Evolutionary conservation across 2,797 vertebrate genomes (phyloP).

Genomic region (Acestrorhynchus altus): DNA sequence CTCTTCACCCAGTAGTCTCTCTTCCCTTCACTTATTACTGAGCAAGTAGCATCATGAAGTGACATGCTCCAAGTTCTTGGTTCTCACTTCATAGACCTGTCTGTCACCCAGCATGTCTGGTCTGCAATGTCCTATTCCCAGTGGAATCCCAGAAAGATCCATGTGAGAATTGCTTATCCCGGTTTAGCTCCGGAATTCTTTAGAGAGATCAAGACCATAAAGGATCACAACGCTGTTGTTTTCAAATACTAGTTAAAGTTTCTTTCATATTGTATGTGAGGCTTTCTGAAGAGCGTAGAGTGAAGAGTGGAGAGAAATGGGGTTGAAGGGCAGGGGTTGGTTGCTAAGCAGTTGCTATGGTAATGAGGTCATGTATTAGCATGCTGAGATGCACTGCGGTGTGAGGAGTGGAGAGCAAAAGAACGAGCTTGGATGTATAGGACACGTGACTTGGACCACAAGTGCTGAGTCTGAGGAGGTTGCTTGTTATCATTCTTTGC

Average conservation of each 20-base stretch:
- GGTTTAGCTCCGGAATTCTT: neutral
- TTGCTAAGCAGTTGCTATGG: conserved; percentile 36
- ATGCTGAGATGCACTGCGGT: conserved; percentile 36
- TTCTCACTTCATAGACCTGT: neutral
- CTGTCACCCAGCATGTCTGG: neutral
- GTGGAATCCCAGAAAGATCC: too few species aligned
- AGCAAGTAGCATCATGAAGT: neutral
- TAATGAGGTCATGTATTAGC: conserved; percentile 23
- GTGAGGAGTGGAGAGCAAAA: neutral
- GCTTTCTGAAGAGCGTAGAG: neutral
- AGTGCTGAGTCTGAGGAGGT: neutral
- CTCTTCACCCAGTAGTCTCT: neutral
- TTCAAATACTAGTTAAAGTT: neutral
- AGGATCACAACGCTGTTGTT: neutral
- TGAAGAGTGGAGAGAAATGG: conserved; percentile 3
- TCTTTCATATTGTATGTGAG: neutral
- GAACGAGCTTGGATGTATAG: conserved; percentile 10
- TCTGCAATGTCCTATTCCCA: too few species aligned
- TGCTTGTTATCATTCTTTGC: neutral
- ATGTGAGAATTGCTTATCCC: neutral
- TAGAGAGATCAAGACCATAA: neutral
- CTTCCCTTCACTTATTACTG: neutral
- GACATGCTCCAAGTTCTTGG: neutral
- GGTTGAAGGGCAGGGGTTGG: conserved; percentile 28
- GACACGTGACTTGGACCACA: neutral